Base-by-base conservation (phyloP, 1,140 invertebrate species). In the Drosophila subobscura region DNA sequence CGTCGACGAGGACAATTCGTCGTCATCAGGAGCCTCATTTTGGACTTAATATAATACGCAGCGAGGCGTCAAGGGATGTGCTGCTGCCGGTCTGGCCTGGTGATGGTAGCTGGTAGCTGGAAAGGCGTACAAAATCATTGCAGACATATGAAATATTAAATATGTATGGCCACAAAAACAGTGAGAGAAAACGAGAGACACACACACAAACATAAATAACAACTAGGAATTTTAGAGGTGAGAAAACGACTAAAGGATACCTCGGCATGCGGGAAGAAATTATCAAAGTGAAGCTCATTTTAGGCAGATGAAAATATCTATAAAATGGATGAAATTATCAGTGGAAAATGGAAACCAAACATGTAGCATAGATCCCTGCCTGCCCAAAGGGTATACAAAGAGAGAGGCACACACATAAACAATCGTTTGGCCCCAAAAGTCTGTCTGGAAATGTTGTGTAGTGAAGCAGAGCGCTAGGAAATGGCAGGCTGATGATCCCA, bases 401-500 rank as follows among this genome's bases (percentile, higher is more conserved):
- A 45, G 46, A 40, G 42, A 33, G 23, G 22, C 58, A 47, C 47
- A 49, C 52, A 86, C 83, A 85, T 85, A 85, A 85, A 85, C 83
- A 85, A 86, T 85, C 83, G 86, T 85, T 85, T 85, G 81, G 83
- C 72, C 70, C 63, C 65, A 72, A 79, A 77, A 77, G 71, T 67
- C 72, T 80, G 74, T 67, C 72, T 79, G 66, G 67, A 56, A 52
- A 56, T 65, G 65, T 79, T 73, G 80, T 89, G 71, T 89, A 89
- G 79, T 84, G 76, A 70, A 80, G 84, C 77, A 80, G 65, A 71
- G 66, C 67, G 65, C 77, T 65, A 89, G 86, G 88, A 88, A 90
- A 85, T 85, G 80, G 83, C 89, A 85, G 88, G 89, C 89, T 90
- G 89, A 90, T 90, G 88, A 90, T 90, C 88, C 88, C 88, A 88